phyloP scores from a whole-genome alignment of 2,113 vertebrate genomes.

The Hystrix brachyura region DNA sequence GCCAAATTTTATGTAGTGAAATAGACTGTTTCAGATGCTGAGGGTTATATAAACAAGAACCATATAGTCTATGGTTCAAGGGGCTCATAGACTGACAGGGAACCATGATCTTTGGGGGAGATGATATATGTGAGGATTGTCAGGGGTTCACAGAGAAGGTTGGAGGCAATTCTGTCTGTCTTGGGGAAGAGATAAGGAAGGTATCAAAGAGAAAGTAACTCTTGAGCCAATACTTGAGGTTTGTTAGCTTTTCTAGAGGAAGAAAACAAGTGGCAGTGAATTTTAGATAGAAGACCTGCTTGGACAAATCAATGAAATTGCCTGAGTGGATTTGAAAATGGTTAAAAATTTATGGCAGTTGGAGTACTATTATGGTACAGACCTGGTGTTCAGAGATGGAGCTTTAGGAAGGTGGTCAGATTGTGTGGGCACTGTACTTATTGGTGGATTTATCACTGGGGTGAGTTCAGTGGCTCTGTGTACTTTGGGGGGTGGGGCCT shows the following conservation, averaged over 20 bases:
- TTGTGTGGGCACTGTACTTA: not conserved
- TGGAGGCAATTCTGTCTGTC: not conserved
- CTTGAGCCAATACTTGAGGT: not conserved
- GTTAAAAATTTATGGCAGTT: not conserved
- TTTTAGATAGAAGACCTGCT: not conserved
- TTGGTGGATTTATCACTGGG: not conserved
- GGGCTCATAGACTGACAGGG: not conserved
- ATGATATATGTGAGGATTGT: fast-evolving
- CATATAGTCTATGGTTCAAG: not conserved
- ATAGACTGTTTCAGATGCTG: not conserved
- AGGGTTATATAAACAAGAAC: not conserved
- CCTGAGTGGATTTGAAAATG: not conserved
- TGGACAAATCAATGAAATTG: not conserved
- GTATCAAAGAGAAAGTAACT: not conserved
- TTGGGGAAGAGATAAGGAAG: not conserved
- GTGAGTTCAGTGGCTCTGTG: not conserved
- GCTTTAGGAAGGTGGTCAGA: not conserved
- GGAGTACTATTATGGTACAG: not conserved
- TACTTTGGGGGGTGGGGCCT: not conserved
- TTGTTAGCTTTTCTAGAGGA: not conserved
- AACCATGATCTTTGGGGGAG: not conserved
- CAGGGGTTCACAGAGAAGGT: not conserved
- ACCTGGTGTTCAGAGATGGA: not conserved
- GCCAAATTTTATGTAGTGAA: not conserved
- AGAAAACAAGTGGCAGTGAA: not conserved